Percentiles rank a stretch among this genome's conserved stretches.
phyloP scores from a whole-genome alignment of 2,797 vertebrate species.

The Onychomys leucogaster region DNA sequence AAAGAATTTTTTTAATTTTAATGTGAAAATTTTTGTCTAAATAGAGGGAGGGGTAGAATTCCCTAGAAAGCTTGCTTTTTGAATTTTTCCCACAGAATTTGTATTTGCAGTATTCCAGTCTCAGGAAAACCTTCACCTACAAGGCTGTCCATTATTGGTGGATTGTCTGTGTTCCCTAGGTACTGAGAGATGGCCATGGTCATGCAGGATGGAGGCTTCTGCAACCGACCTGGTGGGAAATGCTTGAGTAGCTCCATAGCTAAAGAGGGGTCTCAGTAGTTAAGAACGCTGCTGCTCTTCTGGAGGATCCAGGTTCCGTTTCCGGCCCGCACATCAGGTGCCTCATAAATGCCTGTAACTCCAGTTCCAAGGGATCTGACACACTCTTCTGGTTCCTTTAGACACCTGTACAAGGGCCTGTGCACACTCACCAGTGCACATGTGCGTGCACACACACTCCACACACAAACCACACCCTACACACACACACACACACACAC shows the following conservation, averaged over 20 bases:
- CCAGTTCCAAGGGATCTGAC: background rate
- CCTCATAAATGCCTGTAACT: background rate
- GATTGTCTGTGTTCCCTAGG: background rate
- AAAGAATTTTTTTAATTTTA: background rate
- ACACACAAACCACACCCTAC: background rate
- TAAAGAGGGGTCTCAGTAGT: background rate
- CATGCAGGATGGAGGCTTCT: background rate
- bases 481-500: too few relatives aligned
- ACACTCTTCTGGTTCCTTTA: background rate
- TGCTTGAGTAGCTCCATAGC: background rate
- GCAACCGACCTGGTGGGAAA: background rate
- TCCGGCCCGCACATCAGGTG: background rate
- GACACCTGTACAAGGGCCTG: background rate
- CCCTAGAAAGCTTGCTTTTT: background rate
- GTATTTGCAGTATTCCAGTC: background rate
- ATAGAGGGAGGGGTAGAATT: background rate
- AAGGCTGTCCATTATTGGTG: accelerated
- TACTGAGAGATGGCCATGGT: background rate
- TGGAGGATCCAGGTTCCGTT: background rate
- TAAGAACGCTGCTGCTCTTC: background rate
- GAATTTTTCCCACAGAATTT: background rate
- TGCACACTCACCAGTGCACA: too few relatives aligned
- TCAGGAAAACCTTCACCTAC: background rate
- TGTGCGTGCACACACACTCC: too few relatives aligned
- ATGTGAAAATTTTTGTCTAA: background rate